Percentiles rank a stretch among this genome's conserved stretches.
phyloP scores from a whole-genome alignment of 2,113 vertebrate genomes.

The Alouatta palliata region DNA sequence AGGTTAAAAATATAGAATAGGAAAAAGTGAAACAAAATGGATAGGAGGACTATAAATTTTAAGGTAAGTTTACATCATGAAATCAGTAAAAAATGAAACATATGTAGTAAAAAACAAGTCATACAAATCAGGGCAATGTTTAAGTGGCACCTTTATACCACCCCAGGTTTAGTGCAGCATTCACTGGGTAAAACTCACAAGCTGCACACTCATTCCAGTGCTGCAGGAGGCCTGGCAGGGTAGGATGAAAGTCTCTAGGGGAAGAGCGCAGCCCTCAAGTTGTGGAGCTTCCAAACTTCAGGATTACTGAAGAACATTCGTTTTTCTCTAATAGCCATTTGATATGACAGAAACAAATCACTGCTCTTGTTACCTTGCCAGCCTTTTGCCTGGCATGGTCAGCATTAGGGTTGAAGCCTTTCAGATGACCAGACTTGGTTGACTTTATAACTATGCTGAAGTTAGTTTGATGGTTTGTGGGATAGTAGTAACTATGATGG shows the following conservation, averaged over 20 bases:
- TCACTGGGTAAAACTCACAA: not conserved
- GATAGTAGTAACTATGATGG: no score
- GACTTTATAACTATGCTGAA: not conserved
- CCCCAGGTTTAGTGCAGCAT: not conserved
- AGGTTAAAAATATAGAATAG: not conserved
- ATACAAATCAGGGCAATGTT: not conserved
- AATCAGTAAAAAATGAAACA: not conserved
- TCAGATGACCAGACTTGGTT: not conserved
- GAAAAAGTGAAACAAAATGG: not conserved
- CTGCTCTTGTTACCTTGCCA: not conserved
- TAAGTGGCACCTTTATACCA: no score
- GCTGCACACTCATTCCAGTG: not conserved
- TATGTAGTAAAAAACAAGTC: not conserved
- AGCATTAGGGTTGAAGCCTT: not conserved
- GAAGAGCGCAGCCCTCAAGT: not conserved
- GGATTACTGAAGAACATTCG: not conserved
- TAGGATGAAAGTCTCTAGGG: not conserved
- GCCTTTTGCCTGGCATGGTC: no score
- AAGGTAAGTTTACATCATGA: not conserved
- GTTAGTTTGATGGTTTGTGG: not conserved
- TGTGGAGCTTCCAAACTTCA: not conserved
- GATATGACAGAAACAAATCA: not conserved
- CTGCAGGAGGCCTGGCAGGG: not conserved
- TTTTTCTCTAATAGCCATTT: not conserved
- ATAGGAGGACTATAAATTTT: not conserved